Evolutionary conservation across 1,140 invertebrate species (phyloP).

Genomic region (Drosophila chauvacae): DNA sequence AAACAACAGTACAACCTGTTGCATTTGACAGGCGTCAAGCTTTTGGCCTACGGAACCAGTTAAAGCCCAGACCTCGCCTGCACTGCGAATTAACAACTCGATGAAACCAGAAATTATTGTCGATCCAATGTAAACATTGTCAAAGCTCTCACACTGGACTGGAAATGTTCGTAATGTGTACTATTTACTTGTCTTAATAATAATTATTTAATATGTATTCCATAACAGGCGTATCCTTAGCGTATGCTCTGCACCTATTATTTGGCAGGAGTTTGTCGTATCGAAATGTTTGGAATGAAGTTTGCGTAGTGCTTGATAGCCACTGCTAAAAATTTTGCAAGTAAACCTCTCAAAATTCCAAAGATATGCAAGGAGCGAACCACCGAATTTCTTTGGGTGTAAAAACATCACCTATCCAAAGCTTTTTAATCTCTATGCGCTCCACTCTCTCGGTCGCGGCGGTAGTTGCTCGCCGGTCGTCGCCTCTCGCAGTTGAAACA

Average conservation of each 20-base stretch:
- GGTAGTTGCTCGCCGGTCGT: slow-evolving; percentile 12
- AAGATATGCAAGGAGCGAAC: background rate
- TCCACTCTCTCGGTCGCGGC: slow-evolving; percentile 4
- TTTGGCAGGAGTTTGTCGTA: background rate
- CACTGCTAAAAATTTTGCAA: slow-evolving; percentile 11
- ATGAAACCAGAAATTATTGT: background rate
- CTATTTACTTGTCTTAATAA: slow-evolving; percentile 11
- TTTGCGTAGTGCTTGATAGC: background rate
- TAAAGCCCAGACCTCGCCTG: background rate
- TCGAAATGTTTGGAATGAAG: slow-evolving; percentile 12
- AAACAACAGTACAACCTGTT: slow-evolving; percentile 8
- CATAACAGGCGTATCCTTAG: background rate
- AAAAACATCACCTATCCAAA: slow-evolving; percentile 22
- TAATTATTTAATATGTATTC: background rate
- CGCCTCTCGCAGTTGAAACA: slow-evolving; percentile 5
- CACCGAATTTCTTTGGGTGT: slow-evolving; percentile 16
- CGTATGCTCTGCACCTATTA: background rate
- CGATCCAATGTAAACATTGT: background rate
- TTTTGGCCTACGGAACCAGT: background rate
- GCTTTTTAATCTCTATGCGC: slow-evolving; percentile 30
- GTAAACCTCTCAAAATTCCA: background rate
- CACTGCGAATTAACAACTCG: slow-evolving; percentile 1
- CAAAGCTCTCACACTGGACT: background rate
- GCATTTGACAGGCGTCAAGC: background rate
- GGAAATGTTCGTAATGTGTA: slow-evolving; percentile 8